Percentiles rank a stretch among this genome's conserved stretches.
Conservation (phyloP, 2,888 invertebrate genomes). For the Pristionchus exspectatus region DNA sequence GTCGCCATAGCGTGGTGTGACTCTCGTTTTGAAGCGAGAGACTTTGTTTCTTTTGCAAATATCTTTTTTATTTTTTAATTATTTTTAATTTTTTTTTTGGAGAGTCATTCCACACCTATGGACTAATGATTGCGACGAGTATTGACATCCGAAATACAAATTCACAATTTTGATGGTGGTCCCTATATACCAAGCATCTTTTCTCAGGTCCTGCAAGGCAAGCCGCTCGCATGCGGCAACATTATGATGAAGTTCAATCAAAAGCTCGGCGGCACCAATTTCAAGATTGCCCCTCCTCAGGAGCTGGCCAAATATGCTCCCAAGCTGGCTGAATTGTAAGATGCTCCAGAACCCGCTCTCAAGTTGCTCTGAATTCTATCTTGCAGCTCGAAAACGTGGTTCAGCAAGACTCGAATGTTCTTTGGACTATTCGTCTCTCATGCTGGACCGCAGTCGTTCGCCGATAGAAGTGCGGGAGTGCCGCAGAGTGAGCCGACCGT, state of each 20-base stretch:
- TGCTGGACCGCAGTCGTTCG: slow-evolving; percentile 62
- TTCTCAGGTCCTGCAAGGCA: slow-evolving; percentile 45
- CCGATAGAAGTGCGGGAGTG: slow-evolving; percentile 58
- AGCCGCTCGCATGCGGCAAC: slow-evolving; percentile 57
- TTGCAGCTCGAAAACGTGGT: slow-evolving; percentile 33
- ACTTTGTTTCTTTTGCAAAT: too few species aligned
- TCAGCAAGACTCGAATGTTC: slow-evolving; percentile 60
- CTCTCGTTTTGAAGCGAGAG: too few species aligned
- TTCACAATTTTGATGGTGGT: too few species aligned
- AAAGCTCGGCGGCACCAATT: slow-evolving; percentile 61
- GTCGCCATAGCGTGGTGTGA: too few species aligned
- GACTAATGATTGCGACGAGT: too few species aligned
- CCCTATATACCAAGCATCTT: too few species aligned
- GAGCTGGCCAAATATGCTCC: slow-evolving; percentile 11
- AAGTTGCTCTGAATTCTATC: too few species aligned
- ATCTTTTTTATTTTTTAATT: background rate
- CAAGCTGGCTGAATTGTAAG: background rate
- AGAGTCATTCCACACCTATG: too few species aligned
- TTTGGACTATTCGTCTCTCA: slow-evolving; percentile 67
- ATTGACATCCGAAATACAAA: too few species aligned
- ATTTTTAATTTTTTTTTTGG: background rate
- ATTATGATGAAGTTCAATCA: slow-evolving; percentile 60
- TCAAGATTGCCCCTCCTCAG: slow-evolving; percentile 36
- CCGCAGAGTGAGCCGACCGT: slow-evolving; percentile 61
- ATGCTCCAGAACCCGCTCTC: too few species aligned